Conservation (phyloP, 2,113 vertebrate genomes). For the Centropus bengalensis region DNA sequence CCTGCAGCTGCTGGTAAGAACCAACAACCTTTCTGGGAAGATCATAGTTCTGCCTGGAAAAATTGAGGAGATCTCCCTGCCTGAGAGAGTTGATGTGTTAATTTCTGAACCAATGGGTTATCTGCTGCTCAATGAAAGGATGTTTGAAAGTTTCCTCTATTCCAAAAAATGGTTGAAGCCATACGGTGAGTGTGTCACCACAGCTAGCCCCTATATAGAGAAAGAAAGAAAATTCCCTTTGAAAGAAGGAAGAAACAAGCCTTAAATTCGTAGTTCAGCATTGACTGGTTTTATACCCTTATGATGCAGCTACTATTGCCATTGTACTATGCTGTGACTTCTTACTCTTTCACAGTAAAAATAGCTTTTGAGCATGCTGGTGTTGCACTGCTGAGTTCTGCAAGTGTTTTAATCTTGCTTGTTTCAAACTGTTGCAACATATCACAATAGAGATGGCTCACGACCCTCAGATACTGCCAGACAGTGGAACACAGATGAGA, state of each 20-base stretch:
- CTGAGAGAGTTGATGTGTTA: conserved; percentile 79
- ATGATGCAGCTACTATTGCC: background rate
- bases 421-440: background rate
- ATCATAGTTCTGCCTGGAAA: conserved; percentile 78
- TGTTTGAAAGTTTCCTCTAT: conserved; percentile 80
- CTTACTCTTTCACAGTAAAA: background rate
- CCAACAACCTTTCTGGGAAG: conserved; percentile 78
- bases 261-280: background rate
- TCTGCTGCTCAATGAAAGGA: conserved; percentile 82
- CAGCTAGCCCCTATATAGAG: background rate
- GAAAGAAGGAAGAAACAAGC: background rate
- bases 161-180: conserved; percentile 84
- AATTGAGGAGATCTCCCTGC: conserved; percentile 79
- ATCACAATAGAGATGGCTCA: background rate
- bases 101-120: conserved; percentile 84
- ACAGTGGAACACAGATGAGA: background rate
- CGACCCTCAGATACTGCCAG: background rate
- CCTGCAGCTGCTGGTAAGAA: conserved; percentile 78
- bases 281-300: background rate
- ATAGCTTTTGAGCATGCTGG: background rate
- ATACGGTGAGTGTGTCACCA: conserved; percentile 66
- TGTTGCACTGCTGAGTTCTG: background rate
- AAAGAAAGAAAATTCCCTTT: background rate
- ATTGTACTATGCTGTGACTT: background rate
- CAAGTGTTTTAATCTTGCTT: background rate